Evolutionary conservation across 2,888 invertebrate genomes (phyloP), one percentile per base, ranked within the genome.

Genomic region (Ormyrus pomaceus): DNA sequence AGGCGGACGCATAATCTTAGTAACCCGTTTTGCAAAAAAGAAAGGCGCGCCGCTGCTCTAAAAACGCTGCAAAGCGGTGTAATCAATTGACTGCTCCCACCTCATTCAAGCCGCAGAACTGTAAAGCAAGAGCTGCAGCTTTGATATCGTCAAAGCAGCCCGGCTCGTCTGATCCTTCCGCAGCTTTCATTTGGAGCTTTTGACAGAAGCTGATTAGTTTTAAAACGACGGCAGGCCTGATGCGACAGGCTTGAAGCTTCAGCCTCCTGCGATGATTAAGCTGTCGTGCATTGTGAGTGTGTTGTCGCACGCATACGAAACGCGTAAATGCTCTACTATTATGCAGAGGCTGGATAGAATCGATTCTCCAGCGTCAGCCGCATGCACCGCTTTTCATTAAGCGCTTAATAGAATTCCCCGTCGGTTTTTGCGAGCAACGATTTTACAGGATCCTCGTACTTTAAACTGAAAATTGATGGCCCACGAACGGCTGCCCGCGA

Each of bases 141-240:
- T 19, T 19, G 19, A 19, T 19, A 19, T 19, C 19, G 19, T 19
- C 19, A 19, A 19, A 19, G 19, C 48, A 53, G 61, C 6, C 51
- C 71, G 64, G 53, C 51, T 68, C 61, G 78, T 73, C 73, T 78
- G 78, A 78, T 78, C 68, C 61, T 59, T 45, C 45, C 5, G 19
- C 19, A 19, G 19, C 19, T 53, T 19, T 73, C 70, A 13, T 10
- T 62, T 8, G 10, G 71, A 65, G 77, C 76, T 84, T 83, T 83
- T 84, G 79, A 82, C 76, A 70, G 77, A 74, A 77, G 69, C 76
- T 84, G 85, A 86, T 86, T 87, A 85, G 85, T 85, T 85, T 82
- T 80, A 82, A 84, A 85, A 82, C 80, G 79, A 19, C 2, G 66
- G 6, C 59, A 50, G 45, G 71, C 61, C n/a, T 34, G 53, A 53